Conservation (phyloP, 2,888 invertebrate species). For the Ganaspis brasiliensis region DNA sequence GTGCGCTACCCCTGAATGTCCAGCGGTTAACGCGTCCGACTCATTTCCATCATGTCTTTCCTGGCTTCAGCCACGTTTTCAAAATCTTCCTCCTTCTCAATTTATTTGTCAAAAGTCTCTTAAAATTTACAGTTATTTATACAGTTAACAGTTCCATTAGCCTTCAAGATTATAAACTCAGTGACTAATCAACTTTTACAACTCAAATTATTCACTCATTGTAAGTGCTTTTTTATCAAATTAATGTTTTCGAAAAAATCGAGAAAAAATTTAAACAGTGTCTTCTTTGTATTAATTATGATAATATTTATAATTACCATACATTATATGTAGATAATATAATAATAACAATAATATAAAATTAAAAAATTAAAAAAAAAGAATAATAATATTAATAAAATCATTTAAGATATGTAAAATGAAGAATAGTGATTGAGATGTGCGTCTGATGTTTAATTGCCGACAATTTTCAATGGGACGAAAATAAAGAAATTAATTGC, state of each 20-base stretch:
- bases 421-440: background rate
- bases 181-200: background rate
- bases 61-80: slow-evolving; percentile 18
- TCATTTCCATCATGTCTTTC: slow-evolving; percentile 57
- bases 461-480: background rate
- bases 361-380: too few species aligned
- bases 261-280: too few species aligned
- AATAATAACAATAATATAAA: too few species aligned
- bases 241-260: background rate
- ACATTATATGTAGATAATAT: too few species aligned
- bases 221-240: slow-evolving; percentile 9
- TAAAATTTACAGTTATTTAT: slow-evolving; percentile 10
- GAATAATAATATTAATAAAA: too few species aligned
- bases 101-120: background rate
- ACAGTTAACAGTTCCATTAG: background rate
- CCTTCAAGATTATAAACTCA: background rate
- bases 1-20: slow-evolving; percentile 49
- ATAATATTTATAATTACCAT: too few species aligned
- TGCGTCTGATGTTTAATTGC: slow-evolving; percentile 3
- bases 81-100: background rate
- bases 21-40: slow-evolving; percentile 31
- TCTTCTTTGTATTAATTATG: too few species aligned
- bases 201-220: background rate
- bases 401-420: too few species aligned
- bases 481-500: background rate